Conservation (phyloP, 2,113 vertebrate genomes). For the Microtus montanus region DNA sequence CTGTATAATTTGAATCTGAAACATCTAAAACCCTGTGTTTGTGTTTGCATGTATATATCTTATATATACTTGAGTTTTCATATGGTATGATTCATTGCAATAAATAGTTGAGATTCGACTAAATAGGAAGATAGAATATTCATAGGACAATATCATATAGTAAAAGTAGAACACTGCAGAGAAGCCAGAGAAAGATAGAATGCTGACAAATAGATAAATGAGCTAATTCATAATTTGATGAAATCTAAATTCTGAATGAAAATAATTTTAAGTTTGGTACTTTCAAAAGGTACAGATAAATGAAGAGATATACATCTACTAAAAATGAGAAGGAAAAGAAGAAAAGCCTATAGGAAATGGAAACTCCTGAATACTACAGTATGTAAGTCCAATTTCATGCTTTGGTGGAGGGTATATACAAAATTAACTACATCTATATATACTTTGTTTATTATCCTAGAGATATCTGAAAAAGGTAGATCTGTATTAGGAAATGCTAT, state of each 20-base stretch:
- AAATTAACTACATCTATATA: background rate
- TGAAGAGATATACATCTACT: constrained; percentile 66
- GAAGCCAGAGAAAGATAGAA: background rate
- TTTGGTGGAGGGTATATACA: constrained; percentile 30
- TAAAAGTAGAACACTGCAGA: background rate
- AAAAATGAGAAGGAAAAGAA: constrained; percentile 91
- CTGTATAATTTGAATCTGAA: constrained; percentile 33
- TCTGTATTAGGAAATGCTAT: background rate
- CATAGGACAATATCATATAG: background rate
- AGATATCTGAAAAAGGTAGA: background rate
- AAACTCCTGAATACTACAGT: constrained; percentile 88
- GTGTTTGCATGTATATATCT: background rate
- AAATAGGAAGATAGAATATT: background rate
- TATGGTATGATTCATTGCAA: background rate
- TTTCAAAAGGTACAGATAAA: constrained; percentile 71
- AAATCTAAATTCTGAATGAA: constrained; percentile 40
- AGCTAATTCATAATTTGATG: constrained; percentile 10
- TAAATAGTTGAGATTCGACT: background rate
- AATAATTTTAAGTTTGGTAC: constrained; percentile 71
- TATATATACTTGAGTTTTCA: background rate
- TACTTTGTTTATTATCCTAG: constrained; percentile 11
- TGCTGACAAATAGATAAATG: background rate
- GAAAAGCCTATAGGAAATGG: constrained; percentile 88
- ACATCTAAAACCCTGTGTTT: background rate
- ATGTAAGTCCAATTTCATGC: constrained; percentile 85